Conservation (phyloP, 2,888 invertebrate genomes). For the Torymus aiolomorphi region DNA sequence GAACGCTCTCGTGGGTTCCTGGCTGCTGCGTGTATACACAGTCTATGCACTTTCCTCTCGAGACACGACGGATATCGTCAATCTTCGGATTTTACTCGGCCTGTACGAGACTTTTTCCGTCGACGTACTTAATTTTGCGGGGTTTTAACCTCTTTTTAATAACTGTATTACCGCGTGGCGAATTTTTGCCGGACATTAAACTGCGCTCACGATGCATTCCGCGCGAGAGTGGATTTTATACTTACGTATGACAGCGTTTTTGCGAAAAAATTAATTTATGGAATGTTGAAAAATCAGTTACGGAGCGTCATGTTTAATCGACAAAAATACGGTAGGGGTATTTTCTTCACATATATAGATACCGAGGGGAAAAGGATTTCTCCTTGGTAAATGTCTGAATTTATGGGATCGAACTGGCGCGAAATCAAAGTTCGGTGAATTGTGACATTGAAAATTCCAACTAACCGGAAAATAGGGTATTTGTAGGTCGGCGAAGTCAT, state of each 20-base stretch:
- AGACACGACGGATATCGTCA: constrained; percentile 16
- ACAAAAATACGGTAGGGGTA: too few relatives aligned
- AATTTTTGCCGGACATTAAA: constrained; percentile 4
- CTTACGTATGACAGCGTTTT: too few relatives aligned
- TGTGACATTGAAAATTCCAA: constrained; percentile 5
- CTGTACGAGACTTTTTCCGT: constrained; percentile 19
- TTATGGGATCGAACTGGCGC: neutral
- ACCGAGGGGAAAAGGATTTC: too few relatives aligned
- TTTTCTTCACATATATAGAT: too few relatives aligned
- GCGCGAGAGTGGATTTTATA: neutral
- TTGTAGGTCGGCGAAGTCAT: neutral
- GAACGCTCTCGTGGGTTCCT: neutral
- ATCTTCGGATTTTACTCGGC: constrained; percentile 24
- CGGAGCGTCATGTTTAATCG: too few relatives aligned
- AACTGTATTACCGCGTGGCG: constrained; percentile 3
- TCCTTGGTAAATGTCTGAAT: too few relatives aligned
- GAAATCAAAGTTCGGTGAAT: too few relatives aligned
- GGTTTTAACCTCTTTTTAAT: constrained; percentile 4
- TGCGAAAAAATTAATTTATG: too few relatives aligned
- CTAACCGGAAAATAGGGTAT: neutral
- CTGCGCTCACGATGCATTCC: neutral
- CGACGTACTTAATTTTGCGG: constrained; percentile 1
- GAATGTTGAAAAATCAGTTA: too few relatives aligned
- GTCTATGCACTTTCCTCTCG: neutral
- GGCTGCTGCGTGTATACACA: too few relatives aligned